Base-by-base conservation (phyloP, 2,797 vertebrate genomes). In the Alca torda region DNA sequence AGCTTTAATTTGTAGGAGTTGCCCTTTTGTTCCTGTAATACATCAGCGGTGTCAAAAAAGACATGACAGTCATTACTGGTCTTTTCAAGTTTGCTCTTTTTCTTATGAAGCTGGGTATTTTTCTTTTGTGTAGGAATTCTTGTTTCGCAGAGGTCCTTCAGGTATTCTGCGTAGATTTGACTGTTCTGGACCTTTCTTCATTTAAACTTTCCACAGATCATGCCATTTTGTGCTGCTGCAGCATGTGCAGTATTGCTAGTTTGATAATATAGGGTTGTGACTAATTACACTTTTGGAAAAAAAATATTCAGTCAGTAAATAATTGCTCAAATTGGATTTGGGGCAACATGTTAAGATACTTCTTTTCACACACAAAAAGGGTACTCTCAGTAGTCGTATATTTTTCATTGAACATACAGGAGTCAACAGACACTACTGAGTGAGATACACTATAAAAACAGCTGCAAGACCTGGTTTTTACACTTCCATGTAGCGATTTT, bases 1-100 rank as follows among this genome's bases (percentile, higher is more conserved):
- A 75, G 84, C 77, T 96, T 94, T 94, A 93, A 95, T 95, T 94
- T 95, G 85, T 89, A 90, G 75, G 68, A 90, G 41, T 89, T 95
- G 90, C 72, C 84, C 88, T 95, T 91, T 94, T 89, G 91, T 83
- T 90, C 81, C 72, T 87, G 30, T 78, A 96, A 92, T 91, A 68
- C 13, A 87, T 85, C 95, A 93, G 21, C 0, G 0, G 41, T 93
- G 91, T 90, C 88, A 73, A 76, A 74, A 53, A 88, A 57, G 90
- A 90, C 65, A 82, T 72, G 88, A 57, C 53, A 94, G 64, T 77
- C 86, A 68, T 84, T 94, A 77, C 16, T 35, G 51, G 14, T 87
- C 30, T 84, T 80, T 90, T 85, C 53, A 92, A 68, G 54, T 72
- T 90, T 74, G 28, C 26, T 84, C 4, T 84, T 88, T 88, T 84